These are phyloP conservation scores for Nesoenas mayeri DNA, from an alignment of 2,113 vertebrate species.

Conservation along the genomic window DNA sequence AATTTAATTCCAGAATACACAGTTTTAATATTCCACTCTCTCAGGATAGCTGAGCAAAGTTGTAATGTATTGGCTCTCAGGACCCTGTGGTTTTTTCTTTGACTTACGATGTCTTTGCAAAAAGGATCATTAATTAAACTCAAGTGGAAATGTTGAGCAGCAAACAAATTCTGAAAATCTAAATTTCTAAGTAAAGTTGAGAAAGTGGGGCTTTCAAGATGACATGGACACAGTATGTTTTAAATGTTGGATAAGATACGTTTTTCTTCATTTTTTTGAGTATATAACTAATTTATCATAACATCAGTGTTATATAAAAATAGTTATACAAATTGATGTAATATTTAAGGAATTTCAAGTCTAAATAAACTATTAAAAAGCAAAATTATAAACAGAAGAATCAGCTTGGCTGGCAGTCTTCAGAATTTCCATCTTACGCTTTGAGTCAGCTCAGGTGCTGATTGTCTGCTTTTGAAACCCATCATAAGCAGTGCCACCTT, in stretches of 20 bases:
- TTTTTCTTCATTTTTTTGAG: neutral
- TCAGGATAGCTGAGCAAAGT: neutral
- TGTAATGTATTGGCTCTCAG: neutral
- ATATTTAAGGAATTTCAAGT: neutral
- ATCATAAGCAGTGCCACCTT: neutral
- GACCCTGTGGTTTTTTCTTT: neutral
- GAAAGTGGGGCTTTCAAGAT: neutral
- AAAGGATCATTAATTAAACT: neutral
- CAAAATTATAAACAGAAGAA: neutral
- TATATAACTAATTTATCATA: neutral
- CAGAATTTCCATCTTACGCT: neutral
- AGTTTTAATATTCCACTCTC: neutral
- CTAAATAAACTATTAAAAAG: neutral
- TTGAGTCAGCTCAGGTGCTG: neutral
- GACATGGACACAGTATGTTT: neutral
- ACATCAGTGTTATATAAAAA: neutral
- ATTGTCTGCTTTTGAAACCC: neutral
- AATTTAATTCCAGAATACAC: neutral
- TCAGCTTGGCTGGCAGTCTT: neutral
- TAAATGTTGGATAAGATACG: neutral
- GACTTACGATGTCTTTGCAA: neutral
- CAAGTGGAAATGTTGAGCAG: neutral
- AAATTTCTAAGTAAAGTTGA: neutral
- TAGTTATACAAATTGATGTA: neutral
- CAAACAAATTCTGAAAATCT: neutral